Base-by-base conservation (phyloP, 2,888 invertebrate species). In the Drosophila paramelanica region DNA sequence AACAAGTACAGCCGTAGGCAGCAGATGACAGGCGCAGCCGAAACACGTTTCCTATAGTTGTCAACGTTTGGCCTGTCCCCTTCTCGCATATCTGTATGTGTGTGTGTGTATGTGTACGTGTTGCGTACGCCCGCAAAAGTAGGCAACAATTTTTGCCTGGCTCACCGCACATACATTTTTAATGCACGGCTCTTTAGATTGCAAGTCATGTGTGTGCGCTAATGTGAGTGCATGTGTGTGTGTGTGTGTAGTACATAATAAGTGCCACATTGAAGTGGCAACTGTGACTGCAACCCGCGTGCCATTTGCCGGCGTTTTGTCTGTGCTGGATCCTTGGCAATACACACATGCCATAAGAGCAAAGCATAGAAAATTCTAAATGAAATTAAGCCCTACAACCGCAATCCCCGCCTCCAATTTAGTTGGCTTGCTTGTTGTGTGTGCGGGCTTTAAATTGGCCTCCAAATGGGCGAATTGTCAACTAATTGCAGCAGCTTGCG, bases 201-300 rank as follows among this genome's bases (percentile, higher is more conserved):
- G 66, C 72, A 57, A 33, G 46, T 36, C 23, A 14, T 27, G 23
- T 39, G 43, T 45, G 5, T 17, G 4, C n/a, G 45, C 23, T 3
- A 23, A 4, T 13, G 10, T 46, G 17, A 58, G 31, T 13, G 17
- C 25, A 31, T 43, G 20, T 25, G 14, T 36, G 41, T 41, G 47
- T 66, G 46, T 53, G n/a, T 57, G 41, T 73, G 45, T 77, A 77
- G 61, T 59, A 77, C 58, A 72, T 59, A 67, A 58, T 67, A 77
- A 67, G 74, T 74, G 67, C 55, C 73, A 72, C 55, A 58, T 20
- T 57, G 53, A 72, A 72, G 72, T 72, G 77, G 77, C 73, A 74
- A 77, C 73, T 59, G 73, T 67, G 77, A 67, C 67, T 77, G 74
- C 73, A 72, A 59, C 49, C 67, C 56, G 77, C 74, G 46, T 73